Evolutionary conservation across 2,888 invertebrate genomes (phyloP), one percentile per base, ranked within the genome.

Genomic region (Digitonthophagus gazella): DNA sequence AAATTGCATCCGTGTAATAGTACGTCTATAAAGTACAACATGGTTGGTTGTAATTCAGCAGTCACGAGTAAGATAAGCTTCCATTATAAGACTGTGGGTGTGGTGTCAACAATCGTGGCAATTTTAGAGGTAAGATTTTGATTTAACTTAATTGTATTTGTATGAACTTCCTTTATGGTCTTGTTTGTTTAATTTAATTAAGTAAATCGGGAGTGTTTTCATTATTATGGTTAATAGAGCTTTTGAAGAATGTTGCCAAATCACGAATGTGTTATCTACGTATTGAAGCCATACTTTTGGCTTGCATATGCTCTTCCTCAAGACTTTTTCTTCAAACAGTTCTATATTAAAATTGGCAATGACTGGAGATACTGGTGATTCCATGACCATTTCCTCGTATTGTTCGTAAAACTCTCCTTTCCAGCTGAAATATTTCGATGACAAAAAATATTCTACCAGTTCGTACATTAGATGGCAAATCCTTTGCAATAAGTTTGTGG

Each of bases 21-120:
- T 6, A 54, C 18, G 44, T 8, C 11, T 15, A 11, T 65, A 8
- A 64, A 58, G 11, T 61, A 61, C n/a, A 14, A 61, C 19, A 14
- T 15, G 3, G 63, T 44, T n/a, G 70, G 70, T 15, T 70, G 70
- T 18, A 44, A 44, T 3, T 64, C 67, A 14, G 67, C 67, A 15
- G 67, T 67, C 8, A 16, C 58, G 1, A 67, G 67, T 6, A 70
- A 70, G 55, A 67, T 70, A 15, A 64, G 58, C 11, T 70, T 70
- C 70, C 65, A 67, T 8, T 61, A 67, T 58, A 70, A 70, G 16
- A 70, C 70, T 15, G 67, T 70, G 2, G 70, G 70, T 22, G 70
- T 67, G 6, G 64, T 70, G 19, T 67, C 70, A 8, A 61, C 70
- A 8, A 67, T 70, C 6, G 58, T 70, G 15, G 67, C 64, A 15